Evolutionary conservation across 1,140 invertebrate genomes (phyloP), one percentile per base, ranked within the genome.

Genomic region (Macrotrachela quadricornifera): DNA sequence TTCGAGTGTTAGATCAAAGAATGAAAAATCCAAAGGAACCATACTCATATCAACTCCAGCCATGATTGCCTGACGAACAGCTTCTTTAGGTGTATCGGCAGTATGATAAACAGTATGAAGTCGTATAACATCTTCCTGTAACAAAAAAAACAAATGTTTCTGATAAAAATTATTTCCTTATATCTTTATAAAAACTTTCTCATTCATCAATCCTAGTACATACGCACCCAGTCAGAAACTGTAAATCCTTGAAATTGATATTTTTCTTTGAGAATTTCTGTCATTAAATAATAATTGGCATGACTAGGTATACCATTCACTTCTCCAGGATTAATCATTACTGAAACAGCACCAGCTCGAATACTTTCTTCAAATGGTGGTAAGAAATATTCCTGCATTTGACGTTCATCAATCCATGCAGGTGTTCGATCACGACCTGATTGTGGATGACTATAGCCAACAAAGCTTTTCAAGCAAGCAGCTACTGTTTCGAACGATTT

Each of bases 41-140:
- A 49, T 49, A 9, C 37, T 40, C 48, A 49, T 49, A 18, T 49
- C 48, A 15, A 49, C n/a, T 1, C 48, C 48, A 18, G 48, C 48
- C 48, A 49, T 49, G 6, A 49, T 37, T 13, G 48, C 37, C 1
- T 40, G 10, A 12, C 48, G 14, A 15, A 49, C 48, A 12, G 48
- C 48, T 41, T 49, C 48, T 49, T 49, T 38, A 11, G n/a, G n/a
- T 6, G n/a, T 40, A 17, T 49, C 37, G 14, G 15, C 48, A 12
- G 40, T 16, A 40, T 49, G 39, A 17, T 49, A 37, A 10, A 37
- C 0, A 13, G 6, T 10, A 16, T 49, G 14, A 17, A 49, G 38
- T 18, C 38, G n/a, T 12, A 10, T 12, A 17, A 49, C 17, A 49
- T 49, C 48, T 10, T 40, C 48, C 21, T 30, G 8, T 30, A 30